These are phyloP conservation scores for Falco naumanni DNA, from an alignment of 2,797 vertebrate genomes.

Conservation along the genomic window DNA sequence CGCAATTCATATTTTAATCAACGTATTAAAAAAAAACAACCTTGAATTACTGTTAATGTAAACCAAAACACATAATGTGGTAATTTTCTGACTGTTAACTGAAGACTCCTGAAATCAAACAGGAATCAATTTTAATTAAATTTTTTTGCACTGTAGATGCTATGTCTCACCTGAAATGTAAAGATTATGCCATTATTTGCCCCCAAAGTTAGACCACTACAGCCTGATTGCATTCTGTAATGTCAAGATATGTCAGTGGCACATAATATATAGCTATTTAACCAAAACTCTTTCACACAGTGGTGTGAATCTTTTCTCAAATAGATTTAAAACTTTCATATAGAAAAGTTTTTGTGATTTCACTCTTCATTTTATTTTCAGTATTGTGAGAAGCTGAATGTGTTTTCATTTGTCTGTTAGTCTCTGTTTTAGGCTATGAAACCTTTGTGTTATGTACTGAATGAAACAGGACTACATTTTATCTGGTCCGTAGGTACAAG, in stretches of 20 bases:
- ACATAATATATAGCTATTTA: background rate
- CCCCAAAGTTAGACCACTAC: background rate
- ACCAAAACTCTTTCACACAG: background rate
- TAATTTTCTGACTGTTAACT: background rate
- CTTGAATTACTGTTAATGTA: background rate
- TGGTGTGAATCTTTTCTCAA: background rate
- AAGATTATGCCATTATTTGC: background rate
- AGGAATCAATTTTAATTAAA: background rate
- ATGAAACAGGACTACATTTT: background rate
- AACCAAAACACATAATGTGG: background rate
- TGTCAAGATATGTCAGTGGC: background rate
- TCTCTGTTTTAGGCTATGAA: background rate
- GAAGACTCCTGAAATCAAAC: background rate
- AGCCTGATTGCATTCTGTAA: background rate
- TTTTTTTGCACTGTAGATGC: background rate
- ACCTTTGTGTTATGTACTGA: background rate
- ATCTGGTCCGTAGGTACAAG: background rate
- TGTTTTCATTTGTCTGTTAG: background rate
- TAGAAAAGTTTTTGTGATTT: background rate
- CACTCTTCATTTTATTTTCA: background rate
- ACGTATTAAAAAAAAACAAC: rapidly evolving
- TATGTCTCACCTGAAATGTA: background rate
- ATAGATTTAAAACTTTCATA: background rate
- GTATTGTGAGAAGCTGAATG: background rate
- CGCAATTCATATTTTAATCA: background rate